Evolutionary conservation across 2,797 vertebrate species (phyloP).

Genomic region (Platalea minor): DNA sequence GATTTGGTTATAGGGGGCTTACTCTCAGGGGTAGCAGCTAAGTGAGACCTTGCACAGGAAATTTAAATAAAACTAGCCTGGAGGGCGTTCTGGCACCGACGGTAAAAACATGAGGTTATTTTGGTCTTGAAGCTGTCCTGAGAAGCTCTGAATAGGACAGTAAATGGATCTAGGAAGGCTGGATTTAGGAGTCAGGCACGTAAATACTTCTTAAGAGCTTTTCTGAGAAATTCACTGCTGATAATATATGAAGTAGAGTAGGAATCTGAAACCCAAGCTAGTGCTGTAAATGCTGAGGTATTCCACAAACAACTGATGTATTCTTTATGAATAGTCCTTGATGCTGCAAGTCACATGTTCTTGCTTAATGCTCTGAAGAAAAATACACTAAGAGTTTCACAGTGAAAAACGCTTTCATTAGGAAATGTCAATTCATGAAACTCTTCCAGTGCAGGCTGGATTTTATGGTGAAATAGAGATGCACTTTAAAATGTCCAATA

Average conservation of each 20-base stretch:
- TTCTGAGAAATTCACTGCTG: slow-evolving; percentile 12
- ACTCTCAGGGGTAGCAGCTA: neutral
- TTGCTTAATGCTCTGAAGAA: slow-evolving; percentile 10
- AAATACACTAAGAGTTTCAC: neutral
- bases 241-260: neutral
- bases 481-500: neutral
- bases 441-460: neutral
- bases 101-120: slow-evolving; percentile 3
- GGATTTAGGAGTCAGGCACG: neutral
- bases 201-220: slow-evolving; percentile 31
- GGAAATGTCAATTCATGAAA: neutral
- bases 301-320: neutral
- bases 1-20: neutral
- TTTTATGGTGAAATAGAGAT: neutral
- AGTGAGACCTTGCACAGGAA: neutral
- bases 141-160: neutral
- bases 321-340: slow-evolving; percentile 23
- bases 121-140: neutral
- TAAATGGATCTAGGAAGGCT: neutral
- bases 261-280: neutral
- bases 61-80: neutral
- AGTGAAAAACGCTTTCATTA: neutral
- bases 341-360: neutral
- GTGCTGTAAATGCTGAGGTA: neutral
- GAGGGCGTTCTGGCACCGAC: neutral